These are phyloP conservation scores for Agriotes lineatus DNA, from an alignment of 2,888 invertebrate species.

Conservation along the genomic window DNA sequence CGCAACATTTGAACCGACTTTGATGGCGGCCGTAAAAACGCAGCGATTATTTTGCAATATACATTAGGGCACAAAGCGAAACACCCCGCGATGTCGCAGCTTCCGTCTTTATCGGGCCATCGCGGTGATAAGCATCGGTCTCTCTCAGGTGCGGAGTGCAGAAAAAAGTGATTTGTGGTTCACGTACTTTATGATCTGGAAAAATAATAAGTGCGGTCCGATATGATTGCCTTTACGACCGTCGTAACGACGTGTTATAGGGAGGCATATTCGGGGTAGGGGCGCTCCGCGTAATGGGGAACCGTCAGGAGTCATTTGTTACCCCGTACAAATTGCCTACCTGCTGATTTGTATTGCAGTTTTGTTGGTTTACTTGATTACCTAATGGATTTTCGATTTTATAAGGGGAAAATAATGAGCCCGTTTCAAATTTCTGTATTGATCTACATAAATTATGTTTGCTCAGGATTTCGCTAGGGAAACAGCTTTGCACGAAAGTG, in stretches of 20 bases:
- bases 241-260: slow-evolving; percentile 55
- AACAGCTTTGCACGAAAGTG: neutral
- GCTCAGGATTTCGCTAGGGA: slow-evolving; percentile 1
- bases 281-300: slow-evolving; percentile 29
- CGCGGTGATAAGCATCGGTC: slow-evolving; percentile 46
- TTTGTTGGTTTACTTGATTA: slow-evolving; percentile 38
- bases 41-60: slow-evolving; percentile 57
- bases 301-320: slow-evolving; percentile 42
- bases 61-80: slow-evolving; percentile 51
- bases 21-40: slow-evolving; percentile 53
- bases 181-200: slow-evolving; percentile 58
- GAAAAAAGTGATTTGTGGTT: slow-evolving; percentile 57
- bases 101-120: slow-evolving; percentile 49
- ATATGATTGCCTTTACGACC: slow-evolving; percentile 59
- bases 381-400: slow-evolving; percentile 34
- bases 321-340: slow-evolving; percentile 43
- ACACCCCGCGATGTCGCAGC: slow-evolving; percentile 50
- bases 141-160: slow-evolving; percentile 45
- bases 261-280: slow-evolving; percentile 40
- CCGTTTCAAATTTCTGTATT: slow-evolving; percentile 20
- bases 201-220: slow-evolving; percentile 61
- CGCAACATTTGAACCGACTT: slow-evolving; percentile 41
- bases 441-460: slow-evolving; percentile 25
- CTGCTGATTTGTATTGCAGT: slow-evolving; percentile 43
- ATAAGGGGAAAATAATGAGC: slow-evolving; percentile 31